phyloP scores from a whole-genome alignment of 2,113 vertebrate genomes.

The Elaphurus davidianus region DNA sequence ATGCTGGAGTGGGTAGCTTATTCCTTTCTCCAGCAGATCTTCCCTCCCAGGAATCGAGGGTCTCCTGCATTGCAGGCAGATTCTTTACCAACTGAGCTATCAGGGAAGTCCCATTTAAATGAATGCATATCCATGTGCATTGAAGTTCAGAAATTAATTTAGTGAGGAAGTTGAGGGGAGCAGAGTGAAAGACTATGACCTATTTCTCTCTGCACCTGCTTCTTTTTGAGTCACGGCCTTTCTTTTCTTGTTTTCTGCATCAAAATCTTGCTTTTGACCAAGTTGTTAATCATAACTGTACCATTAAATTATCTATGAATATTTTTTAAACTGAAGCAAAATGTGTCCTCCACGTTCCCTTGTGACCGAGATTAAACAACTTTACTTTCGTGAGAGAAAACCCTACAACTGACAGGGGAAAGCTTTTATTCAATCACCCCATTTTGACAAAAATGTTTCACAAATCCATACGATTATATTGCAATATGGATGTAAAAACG shows the following conservation, averaged over 20 bases:
- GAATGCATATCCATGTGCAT: neutral
- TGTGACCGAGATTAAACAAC: neutral
- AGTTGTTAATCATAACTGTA: neutral
- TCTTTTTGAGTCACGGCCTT: neutral
- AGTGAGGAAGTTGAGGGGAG: too few species aligned
- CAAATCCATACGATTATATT: neutral
- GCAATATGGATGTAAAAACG: neutral
- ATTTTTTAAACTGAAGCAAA: neutral
- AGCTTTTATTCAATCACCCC: neutral
- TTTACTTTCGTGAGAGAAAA: neutral
- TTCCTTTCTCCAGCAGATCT: neutral
- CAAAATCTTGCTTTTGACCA: neutral
- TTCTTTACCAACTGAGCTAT: neutral
- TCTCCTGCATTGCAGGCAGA: neutral
- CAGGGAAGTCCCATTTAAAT: neutral
- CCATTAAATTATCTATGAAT: neutral
- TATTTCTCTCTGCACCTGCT: neutral
- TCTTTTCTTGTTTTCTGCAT: neutral
- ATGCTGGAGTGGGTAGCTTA: neutral
- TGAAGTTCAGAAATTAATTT: neutral
- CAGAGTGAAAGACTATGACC: neutral
- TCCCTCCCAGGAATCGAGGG: fast-evolving
- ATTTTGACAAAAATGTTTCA: constrained; percentile 19
- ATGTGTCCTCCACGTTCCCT: neutral
- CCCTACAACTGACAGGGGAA: neutral